These are phyloP conservation scores for Brachionus calyciflorus DNA, from an alignment of 1,140 invertebrate species.

Conservation along the genomic window DNA sequence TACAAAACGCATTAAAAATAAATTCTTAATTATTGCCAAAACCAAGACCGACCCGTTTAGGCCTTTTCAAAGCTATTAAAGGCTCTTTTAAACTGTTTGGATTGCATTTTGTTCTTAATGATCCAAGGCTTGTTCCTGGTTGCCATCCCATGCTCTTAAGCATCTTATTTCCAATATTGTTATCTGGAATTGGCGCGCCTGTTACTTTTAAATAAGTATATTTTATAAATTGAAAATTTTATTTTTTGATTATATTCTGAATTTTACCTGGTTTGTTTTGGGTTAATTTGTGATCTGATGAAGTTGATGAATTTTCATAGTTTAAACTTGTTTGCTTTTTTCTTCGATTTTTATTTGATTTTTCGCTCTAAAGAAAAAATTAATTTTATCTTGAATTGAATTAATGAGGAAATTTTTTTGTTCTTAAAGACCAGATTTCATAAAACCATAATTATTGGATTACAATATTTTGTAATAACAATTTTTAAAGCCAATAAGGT, in stretches of 20 bases:
- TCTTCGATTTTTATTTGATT: not conserved
- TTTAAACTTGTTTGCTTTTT: not conserved
- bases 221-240: not conserved
- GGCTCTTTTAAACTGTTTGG: constrained; percentile 53
- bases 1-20: too few species aligned
- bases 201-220: not conserved
- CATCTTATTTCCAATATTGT: constrained; percentile 56
- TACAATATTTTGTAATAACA: too few species aligned
- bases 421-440: too few species aligned
- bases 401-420: too few species aligned
- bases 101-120: constrained; percentile 48
- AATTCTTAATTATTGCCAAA: constrained; percentile 27
- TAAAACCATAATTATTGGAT: too few species aligned
- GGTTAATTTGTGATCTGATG: not conserved
- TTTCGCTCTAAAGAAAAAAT: not conserved
- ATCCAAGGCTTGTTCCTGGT: constrained; percentile 56
- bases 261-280: not conserved
- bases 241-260: not conserved
- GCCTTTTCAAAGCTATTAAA: constrained; percentile 48
- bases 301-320: constrained; percentile 2
- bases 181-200: constrained; percentile 53
- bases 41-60: constrained; percentile 51
- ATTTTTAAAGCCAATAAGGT: too few species aligned
- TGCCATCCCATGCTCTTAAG: constrained; percentile 58
- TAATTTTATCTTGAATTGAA: too few species aligned